Conservation (phyloP, 2,113 vertebrate species). For the Catagonus wagneri region DNA sequence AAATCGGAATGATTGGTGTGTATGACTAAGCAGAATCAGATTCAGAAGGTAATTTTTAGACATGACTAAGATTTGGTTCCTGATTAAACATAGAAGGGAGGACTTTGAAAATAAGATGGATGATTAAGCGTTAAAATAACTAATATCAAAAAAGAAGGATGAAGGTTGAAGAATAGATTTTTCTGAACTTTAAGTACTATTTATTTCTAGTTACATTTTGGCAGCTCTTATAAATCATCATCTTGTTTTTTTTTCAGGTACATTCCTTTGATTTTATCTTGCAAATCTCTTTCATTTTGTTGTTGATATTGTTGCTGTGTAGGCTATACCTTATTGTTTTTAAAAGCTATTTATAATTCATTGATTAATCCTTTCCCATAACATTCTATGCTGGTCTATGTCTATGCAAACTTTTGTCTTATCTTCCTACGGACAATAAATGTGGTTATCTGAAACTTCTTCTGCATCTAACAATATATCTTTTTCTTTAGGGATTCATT, state of each 20-base stretch:
- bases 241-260: not conserved
- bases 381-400: not conserved
- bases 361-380: not conserved
- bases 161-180: not conserved
- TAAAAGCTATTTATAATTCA: not conserved
- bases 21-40: not conserved
- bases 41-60: not conserved
- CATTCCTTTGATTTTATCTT: not conserved
- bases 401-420: not conserved
- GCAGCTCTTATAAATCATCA: not conserved
- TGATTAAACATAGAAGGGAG: not conserved
- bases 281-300: not conserved
- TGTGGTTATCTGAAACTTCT: not conserved
- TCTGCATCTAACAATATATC: not conserved
- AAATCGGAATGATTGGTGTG: not conserved
- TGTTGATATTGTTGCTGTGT: not conserved
- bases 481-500: not conserved
- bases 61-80: not conserved
- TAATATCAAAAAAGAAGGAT: not conserved
- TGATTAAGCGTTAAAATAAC: not conserved
- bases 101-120: not conserved
- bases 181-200: not conserved
- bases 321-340: not conserved
- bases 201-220: not conserved
- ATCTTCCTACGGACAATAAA: not conserved